Conservation (phyloP, 2,888 invertebrate species). For the Gryllus longicercus region DNA sequence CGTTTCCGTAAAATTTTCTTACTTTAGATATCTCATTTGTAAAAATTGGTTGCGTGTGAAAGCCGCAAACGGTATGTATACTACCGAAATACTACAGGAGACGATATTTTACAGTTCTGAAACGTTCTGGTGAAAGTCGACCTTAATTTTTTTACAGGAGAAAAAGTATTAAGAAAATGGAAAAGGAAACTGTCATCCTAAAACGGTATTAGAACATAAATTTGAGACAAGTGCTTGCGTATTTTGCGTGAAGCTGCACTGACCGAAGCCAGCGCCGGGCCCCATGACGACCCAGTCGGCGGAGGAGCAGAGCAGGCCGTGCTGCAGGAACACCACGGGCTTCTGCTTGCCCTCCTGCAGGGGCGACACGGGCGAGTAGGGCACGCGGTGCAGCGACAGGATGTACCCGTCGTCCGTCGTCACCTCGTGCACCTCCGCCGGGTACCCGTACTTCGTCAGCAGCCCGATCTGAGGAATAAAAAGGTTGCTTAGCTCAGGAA, state of each 20-base stretch:
- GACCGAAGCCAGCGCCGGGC: constrained; percentile 59
- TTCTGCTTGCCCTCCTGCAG: constrained; percentile 33
- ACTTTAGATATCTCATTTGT: too few relatives aligned
- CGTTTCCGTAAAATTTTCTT: too few relatives aligned
- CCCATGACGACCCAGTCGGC: constrained; percentile 73
- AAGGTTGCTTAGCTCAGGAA: not conserved
- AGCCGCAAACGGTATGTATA: too few relatives aligned
- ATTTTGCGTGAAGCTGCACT: not conserved
- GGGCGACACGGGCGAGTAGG: constrained; percentile 20
- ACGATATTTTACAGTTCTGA: too few relatives aligned
- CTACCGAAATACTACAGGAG: too few relatives aligned
- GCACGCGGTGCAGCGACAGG: constrained; percentile 70
- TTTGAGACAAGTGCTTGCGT: too few relatives aligned
- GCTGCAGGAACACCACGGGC: constrained; percentile 69
- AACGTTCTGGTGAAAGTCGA: too few relatives aligned
- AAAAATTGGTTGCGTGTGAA: too few relatives aligned
- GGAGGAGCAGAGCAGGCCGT: constrained; percentile 76
- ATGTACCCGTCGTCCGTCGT: constrained; percentile 75
- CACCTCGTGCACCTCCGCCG: constrained; percentile 59
- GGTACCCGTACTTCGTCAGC: constrained; percentile 61
- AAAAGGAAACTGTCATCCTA: too few relatives aligned
- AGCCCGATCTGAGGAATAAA: constrained; percentile 47
- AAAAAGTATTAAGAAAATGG: too few relatives aligned
- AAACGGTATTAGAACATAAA: too few relatives aligned
- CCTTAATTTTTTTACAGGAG: too few relatives aligned